Base-by-base conservation (phyloP, 1,140 invertebrate species). In the Orussus abietinus region DNA sequence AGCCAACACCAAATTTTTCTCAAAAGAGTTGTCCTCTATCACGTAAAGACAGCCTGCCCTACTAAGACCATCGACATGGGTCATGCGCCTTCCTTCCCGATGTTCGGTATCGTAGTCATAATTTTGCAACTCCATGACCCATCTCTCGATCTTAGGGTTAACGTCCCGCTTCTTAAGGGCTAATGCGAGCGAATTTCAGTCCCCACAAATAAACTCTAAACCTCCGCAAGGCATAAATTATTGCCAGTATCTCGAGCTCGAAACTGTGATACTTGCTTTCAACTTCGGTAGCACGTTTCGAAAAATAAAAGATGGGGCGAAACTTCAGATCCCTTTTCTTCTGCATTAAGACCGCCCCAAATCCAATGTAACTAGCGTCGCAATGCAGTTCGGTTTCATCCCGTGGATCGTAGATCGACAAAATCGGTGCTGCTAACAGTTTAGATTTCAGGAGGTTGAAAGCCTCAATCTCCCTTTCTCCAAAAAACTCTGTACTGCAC, bases 71-170 rank as follows among this genome's bases (percentile, higher is more conserved):
- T 49, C 47, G 5, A 46, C 47, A 15, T 49, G 47, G n/a, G 26
- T 2, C 47, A 47, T 46, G 33, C 22, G 4, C 1, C 3, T 26
- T 11, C 42, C 42, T 31, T 5, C 4, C 37, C 58, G 42, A 43
- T 69, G 57, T 12, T 46, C 31, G n/a, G 69, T 49, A 11, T 59
- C 29, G 37, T 57, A 58, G 36, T 61, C 38, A 4, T 53, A 54
- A 14, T 51, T 47, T 51, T 65, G 61, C 3, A 74, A 22, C 19
- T 40, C 9, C 18, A 69, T 19, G 12, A 42, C 32, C 69, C 66
- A 73, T 31, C 66, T 37, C 2, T 53, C 56, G 6, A 74, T 40
- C 37, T 63, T 19, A 28, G 55, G 52, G 0, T 41, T 46, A 14
- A 55, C 37, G 30, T 67, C 53, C 37, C 59, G 66, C 5, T 65